These are phyloP conservation scores for Entosphenus tridentatus DNA, from an alignment of 2,113 vertebrate genomes.

Conservation along the genomic window DNA sequence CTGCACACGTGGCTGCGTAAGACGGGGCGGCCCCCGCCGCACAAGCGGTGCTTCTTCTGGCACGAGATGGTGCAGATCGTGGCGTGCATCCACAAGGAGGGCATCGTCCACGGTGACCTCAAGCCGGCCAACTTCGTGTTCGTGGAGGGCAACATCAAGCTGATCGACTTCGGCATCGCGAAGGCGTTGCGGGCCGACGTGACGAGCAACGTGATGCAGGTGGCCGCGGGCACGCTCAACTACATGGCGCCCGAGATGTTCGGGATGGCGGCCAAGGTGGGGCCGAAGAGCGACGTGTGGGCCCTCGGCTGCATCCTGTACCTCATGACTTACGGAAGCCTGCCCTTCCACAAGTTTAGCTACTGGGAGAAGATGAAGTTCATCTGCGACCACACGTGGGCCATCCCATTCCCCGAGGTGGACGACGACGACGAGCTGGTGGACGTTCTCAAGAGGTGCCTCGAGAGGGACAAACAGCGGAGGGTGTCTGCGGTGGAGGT, in stretches of 20 bases:
- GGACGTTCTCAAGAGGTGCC: conserved; percentile 2
- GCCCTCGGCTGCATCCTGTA: conserved; percentile 2
- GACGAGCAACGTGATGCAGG: background rate
- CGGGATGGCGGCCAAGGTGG: background rate
- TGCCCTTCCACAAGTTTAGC: background rate
- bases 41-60: conserved; percentile 3
- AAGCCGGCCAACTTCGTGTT: conserved; percentile 2
- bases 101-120: conserved; percentile 1
- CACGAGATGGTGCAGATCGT: background rate
- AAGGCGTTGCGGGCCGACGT: background rate
- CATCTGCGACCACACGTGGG: background rate
- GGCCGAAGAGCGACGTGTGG: background rate
- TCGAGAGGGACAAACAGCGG: background rate
- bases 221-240: background rate
- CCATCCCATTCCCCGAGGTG: background rate
- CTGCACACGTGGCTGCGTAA: background rate
- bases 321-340: conserved; percentile 1
- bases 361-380: background rate
- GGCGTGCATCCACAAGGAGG: conserved; percentile 1
- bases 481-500: background rate
- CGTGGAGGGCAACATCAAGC: conserved; percentile 3
- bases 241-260: conserved; percentile 1
- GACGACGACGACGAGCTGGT: background rate
- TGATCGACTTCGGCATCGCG: conserved; percentile 3
- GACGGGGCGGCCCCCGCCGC: background rate